phyloP scores from a whole-genome alignment of 2,113 vertebrate species.

The Acrocephalus arundinaceus region DNA sequence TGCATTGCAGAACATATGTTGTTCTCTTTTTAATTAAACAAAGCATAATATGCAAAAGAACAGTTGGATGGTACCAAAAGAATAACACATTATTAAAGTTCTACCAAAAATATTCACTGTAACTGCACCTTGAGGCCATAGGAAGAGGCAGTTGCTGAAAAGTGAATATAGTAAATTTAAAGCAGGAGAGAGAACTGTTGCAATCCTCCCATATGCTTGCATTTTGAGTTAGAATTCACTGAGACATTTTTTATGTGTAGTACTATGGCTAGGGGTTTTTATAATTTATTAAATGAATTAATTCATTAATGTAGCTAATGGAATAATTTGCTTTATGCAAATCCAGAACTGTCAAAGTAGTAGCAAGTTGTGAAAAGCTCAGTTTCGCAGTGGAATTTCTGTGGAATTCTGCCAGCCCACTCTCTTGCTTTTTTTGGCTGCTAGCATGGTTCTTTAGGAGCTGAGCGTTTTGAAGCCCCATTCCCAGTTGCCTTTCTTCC shows the following conservation, averaged over 20 bases:
- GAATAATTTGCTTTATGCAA: conserved; percentile 6
- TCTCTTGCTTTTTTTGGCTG: background rate
- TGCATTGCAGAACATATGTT: conserved; percentile 54
- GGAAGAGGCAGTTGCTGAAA: background rate
- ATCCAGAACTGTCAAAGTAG: background rate
- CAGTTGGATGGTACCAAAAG: background rate
- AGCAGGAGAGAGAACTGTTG: background rate
- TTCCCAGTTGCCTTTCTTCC: background rate
- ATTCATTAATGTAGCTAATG: background rate
- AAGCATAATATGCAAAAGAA: background rate
- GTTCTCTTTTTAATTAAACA: conserved; percentile 43
- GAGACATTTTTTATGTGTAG: background rate
- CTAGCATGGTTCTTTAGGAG: background rate
- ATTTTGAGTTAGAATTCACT: background rate
- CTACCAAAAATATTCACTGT: background rate
- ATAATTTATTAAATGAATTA: background rate
- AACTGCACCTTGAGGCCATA: background rate
- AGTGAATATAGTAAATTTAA: background rate
- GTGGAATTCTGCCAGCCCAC: background rate
- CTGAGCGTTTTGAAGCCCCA: background rate
- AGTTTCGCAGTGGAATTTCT: background rate
- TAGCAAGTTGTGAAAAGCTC: background rate
- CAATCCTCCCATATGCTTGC: background rate
- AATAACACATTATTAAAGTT: conserved; percentile 7
- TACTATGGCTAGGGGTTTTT: background rate